Percentiles rank a stretch among this genome's conserved stretches.
phyloP scores from a whole-genome alignment of 2,888 invertebrate species.

The Lobophora halterata region DNA sequence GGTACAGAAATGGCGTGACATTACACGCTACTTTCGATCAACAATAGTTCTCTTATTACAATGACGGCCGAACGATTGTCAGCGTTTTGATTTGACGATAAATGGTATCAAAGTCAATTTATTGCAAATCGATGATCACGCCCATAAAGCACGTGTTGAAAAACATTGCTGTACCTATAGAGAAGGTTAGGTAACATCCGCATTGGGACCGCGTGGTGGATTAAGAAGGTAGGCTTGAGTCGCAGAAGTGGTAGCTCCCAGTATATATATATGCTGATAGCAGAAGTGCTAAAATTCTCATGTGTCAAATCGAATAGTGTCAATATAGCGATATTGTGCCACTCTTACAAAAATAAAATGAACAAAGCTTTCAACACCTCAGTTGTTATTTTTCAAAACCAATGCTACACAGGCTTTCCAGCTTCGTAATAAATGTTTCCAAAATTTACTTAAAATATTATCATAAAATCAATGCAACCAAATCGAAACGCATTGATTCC shows the following conservation, averaged over 20 bases:
- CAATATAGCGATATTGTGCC: too few species aligned
- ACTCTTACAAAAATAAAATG: too few species aligned
- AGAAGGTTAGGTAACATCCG: too few species aligned
- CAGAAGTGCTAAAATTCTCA: too few species aligned
- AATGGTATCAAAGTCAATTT: constrained; percentile 5
- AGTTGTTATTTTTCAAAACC: too few species aligned
- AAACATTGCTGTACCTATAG: constrained; percentile 2
- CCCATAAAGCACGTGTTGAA: constrained; percentile 10
- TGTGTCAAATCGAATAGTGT: too few species aligned
- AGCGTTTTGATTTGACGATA: constrained; percentile 12
- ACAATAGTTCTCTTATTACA: constrained; percentile 17
- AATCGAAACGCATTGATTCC: constrained; percentile 13
- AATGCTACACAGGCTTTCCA: too few species aligned
- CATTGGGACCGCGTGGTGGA: too few species aligned
- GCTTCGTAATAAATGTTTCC: constrained; percentile 15
- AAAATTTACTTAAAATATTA: constrained; percentile 16
- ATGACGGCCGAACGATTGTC: constrained; percentile 16
- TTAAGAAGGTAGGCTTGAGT: too few species aligned
- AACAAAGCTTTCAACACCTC: too few species aligned
- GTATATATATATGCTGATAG: too few species aligned
- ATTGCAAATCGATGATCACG: constrained; percentile 9
- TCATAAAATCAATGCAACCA: constrained; percentile 20
- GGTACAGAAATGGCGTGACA: constrained; percentile 20
- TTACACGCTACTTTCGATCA: constrained; percentile 22
- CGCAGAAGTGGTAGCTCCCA: too few species aligned